A percentile compares a stretch with the other conserved stretches of the same genome.
Evolutionary conservation across 1,140 invertebrate genomes (phyloP).

Genomic region (Psix sp.): DNA sequence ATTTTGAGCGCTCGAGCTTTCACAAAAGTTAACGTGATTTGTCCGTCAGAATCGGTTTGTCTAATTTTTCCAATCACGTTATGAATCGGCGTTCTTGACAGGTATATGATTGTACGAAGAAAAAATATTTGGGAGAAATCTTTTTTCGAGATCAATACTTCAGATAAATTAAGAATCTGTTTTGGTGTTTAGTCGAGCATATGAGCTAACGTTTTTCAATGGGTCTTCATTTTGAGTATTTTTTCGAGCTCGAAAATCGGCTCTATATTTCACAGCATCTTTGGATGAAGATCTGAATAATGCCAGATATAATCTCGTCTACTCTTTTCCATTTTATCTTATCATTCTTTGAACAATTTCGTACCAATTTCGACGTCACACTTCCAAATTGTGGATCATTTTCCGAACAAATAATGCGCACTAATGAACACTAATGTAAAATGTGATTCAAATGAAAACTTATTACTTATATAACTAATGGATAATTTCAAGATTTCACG

Average conservation of each 20-base stretch:
- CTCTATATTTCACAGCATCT: neutral
- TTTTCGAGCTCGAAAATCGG: neutral
- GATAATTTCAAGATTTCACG: too few relatives aligned
- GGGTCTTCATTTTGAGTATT: conserved; percentile 3
- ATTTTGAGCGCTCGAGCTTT: conserved; percentile 27
- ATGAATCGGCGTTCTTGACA: conserved; percentile 35
- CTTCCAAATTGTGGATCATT: too few relatives aligned
- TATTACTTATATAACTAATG: too few relatives aligned
- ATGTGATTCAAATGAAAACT: too few relatives aligned
- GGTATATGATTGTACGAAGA: neutral
- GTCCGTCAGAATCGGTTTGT: conserved; percentile 38
- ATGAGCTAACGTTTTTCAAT: conserved; percentile 12
- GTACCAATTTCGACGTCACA: too few relatives aligned
- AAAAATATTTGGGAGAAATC: conserved; percentile 19
- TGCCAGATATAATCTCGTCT: too few relatives aligned
- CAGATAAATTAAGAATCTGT: conserved; percentile 45
- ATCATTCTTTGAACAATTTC: too few relatives aligned
- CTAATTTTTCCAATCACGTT: conserved; percentile 46
- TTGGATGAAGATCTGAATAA: too few relatives aligned
- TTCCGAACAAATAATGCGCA: too few relatives aligned
- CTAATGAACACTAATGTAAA: too few relatives aligned
- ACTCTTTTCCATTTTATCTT: too few relatives aligned
- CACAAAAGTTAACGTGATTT: conserved; percentile 52
- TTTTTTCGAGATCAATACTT: conserved; percentile 35
- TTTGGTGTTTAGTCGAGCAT: conserved; percentile 28